These are phyloP conservation scores for Coleophora flavipennella DNA, from an alignment of 2,888 invertebrate genomes.

Conservation along the genomic window DNA sequence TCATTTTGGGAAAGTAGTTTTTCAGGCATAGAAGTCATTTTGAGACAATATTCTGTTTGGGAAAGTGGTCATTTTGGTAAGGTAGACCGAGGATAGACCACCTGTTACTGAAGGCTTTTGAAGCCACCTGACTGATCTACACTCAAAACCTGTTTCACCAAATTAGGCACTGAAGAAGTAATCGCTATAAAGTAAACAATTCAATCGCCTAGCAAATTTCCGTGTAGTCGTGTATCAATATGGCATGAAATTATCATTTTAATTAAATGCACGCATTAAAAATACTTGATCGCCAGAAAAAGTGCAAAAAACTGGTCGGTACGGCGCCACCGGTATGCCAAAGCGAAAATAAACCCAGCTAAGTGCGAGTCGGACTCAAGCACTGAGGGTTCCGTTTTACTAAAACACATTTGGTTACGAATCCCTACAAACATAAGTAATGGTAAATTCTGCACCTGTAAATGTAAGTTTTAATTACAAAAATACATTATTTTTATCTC, in stretches of 20 bases:
- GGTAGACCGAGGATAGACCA: not conserved
- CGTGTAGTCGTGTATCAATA: slow-evolving; percentile 1
- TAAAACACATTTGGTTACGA: no score
- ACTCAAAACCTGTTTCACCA: slow-evolving; percentile 3
- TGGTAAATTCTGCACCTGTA: no score
- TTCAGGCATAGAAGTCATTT: no score
- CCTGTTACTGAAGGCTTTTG: slow-evolving; percentile 2
- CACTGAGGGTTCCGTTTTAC: no score
- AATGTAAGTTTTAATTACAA: no score
- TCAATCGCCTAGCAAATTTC: slow-evolving; percentile 8
- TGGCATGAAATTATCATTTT: slow-evolving; percentile 18
- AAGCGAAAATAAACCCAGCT: slow-evolving; percentile 31
- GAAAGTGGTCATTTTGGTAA: no score
- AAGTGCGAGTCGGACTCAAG: no score
- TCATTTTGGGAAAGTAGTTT: no score
- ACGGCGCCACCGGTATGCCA: slow-evolving; percentile 49
- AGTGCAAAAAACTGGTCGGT: slow-evolving; percentile 21
- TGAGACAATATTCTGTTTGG: no score
- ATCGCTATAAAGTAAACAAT: slow-evolving; percentile 7
- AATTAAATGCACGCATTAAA: slow-evolving; percentile 25
- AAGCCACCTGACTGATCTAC: not conserved
- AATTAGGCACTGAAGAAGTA: slow-evolving; percentile 4
- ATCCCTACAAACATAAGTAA: no score
- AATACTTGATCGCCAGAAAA: slow-evolving; percentile 21
- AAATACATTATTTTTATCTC: no score